phyloP scores from a whole-genome alignment of 1,140 invertebrate species.

The Drosophila ogumai region DNA sequence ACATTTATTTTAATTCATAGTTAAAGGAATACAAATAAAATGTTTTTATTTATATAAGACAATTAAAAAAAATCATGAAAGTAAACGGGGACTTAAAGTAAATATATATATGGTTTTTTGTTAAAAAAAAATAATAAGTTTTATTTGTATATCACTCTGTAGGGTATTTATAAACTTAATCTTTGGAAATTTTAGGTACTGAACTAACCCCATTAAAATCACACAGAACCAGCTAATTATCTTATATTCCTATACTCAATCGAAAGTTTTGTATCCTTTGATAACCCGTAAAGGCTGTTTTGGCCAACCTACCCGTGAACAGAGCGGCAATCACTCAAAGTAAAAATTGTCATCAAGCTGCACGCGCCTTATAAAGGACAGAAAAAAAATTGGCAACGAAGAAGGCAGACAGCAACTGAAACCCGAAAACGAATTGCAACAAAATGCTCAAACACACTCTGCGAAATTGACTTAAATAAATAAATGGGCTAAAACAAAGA shows the following conservation, averaged over 20 bases:
- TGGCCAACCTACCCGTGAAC: not conserved
- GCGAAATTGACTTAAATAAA: slow-evolving; percentile 82
- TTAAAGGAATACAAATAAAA: too few relatives aligned
- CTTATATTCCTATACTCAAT: too few relatives aligned
- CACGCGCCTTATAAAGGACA: slow-evolving; percentile 31
- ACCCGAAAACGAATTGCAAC: slow-evolving; percentile 74
- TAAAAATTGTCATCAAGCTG: slow-evolving; percentile 75
- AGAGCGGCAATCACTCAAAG: slow-evolving; percentile 69
- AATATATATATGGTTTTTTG: too few relatives aligned
- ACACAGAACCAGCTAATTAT: slow-evolving; percentile 3
- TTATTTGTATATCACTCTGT: too few relatives aligned
- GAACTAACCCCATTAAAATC: not conserved
- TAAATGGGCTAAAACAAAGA: slow-evolving; percentile 81
- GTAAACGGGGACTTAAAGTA: too few relatives aligned
- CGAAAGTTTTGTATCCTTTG: not conserved
- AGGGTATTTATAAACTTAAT: too few relatives aligned
- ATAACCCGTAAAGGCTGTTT: not conserved
- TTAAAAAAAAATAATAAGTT: too few relatives aligned
- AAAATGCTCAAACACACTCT: slow-evolving; percentile 82
- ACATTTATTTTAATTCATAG: too few relatives aligned
- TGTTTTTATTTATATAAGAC: too few relatives aligned
- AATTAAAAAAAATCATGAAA: too few relatives aligned
- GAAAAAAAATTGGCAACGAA: slow-evolving; percentile 37
- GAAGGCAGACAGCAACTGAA: slow-evolving; percentile 35
- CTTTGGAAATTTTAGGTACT: not conserved